Evolutionary conservation across 2,797 vertebrate species (phyloP).

Genomic region (Merluccius polli): DNA sequence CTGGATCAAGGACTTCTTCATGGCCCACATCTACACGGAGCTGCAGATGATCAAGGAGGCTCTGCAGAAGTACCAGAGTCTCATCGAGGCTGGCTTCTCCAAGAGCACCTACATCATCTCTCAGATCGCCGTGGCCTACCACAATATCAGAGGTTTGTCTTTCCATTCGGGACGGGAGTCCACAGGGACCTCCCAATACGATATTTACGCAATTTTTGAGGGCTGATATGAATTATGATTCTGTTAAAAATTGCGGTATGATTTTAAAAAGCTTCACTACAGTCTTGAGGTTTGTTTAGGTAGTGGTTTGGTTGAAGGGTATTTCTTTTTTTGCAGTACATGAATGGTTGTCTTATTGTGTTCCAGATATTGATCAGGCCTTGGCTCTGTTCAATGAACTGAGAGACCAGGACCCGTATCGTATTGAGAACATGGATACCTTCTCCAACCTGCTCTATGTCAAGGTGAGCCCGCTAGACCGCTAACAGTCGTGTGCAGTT

Average conservation of each 20-base stretch:
- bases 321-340: background rate
- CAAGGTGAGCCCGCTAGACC: conserved; percentile 75
- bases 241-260: too few species aligned
- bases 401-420: conserved; percentile 93
- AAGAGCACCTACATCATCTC: conserved; percentile 99
- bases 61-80: conserved; percentile 94
- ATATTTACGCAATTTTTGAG: too few species aligned
- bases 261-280: too few species aligned
- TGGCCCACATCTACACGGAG: conserved; percentile 98
- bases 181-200: too few species aligned
- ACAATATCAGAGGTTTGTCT: conserved; percentile 87
- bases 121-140: conserved; percentile 97
- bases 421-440: conserved; percentile 99
- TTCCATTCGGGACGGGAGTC: too few species aligned
- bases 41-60: conserved; percentile 98
- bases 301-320: background rate
- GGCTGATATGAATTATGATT: too few species aligned
- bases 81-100: conserved; percentile 94
- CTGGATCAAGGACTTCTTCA: conserved; percentile 98
- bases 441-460: conserved; percentile 98
- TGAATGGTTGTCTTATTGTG: conserved; percentile 8
- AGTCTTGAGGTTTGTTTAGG: background rate
- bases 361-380: conserved; percentile 95
- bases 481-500: background rate
- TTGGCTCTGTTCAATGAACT: conserved; percentile 93